phyloP scores from a whole-genome alignment of 2,888 invertebrate species.

The Ptycholaimellus sp. region DNA sequence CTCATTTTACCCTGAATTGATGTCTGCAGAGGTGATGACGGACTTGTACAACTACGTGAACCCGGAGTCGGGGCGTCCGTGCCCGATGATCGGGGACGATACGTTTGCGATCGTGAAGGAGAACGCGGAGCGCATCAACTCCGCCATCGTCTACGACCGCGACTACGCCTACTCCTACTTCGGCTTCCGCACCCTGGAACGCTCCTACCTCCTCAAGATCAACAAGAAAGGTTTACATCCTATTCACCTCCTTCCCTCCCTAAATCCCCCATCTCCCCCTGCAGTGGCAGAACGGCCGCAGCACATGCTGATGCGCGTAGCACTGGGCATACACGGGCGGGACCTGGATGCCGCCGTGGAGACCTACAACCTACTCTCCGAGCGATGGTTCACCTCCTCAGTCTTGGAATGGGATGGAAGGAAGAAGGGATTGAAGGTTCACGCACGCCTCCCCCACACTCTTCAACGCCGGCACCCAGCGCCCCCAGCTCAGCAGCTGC shows the following conservation, averaged over 20 bases:
- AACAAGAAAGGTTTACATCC: conserved; percentile 43
- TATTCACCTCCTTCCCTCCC: neutral
- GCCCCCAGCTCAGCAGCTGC: conserved; percentile 76
- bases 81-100: conserved; percentile 63
- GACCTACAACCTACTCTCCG: conserved; percentile 81
- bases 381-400: conserved; percentile 85
- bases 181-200: conserved; percentile 92
- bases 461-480: conserved; percentile 70
- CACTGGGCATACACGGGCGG: conserved; percentile 81
- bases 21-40: conserved; percentile 48
- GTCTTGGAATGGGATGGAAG: no score
- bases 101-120: conserved; percentile 55
- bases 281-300: conserved; percentile 74
- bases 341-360: conserved; percentile 74
- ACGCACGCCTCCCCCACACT: conserved; percentile 94
- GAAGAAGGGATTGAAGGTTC: conserved; percentile 78
- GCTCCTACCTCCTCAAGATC: conserved; percentile 74
- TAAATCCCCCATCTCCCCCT: neutral
- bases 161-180: conserved; percentile 93
- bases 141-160: conserved; percentile 80
- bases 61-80: conserved; percentile 42
- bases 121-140: conserved; percentile 63
- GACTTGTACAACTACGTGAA: conserved; percentile 53
- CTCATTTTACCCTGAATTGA: no score
- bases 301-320: conserved; percentile 90